Evolutionary conservation across 2,888 invertebrate species (phyloP), one percentile per base, ranked within the genome.

Genomic region (Caenorhabditis sp.): DNA sequence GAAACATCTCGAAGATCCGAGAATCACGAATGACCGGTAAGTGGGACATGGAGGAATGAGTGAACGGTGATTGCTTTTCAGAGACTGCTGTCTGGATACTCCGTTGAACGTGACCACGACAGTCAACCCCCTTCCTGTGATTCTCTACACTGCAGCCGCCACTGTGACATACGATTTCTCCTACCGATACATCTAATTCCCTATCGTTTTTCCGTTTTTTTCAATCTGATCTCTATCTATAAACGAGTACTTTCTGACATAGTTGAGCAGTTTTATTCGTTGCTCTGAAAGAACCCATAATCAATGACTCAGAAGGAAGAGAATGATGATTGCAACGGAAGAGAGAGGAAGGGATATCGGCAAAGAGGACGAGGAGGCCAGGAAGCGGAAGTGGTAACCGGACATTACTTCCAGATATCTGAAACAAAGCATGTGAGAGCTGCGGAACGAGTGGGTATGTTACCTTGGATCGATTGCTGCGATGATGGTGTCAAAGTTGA

Each of bases 401-500:
- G 86, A 81, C 62, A 86, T 86, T 26, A 86, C 86, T 72, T 86
- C 86, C 22, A 85, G 68, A 58, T 86, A 86, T 74, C 86, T 86
- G 70, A 44, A 85, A 77, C 61, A 9, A 53, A n/a, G 1, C 9
- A 35, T 18, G 18, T 20, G 37, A 40, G 15, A 22, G 26, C n/a
- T 9, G 1, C 4, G 60, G 11, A 37, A 22, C 4, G 18, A n/a
- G 20, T 5, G n/a, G 40, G 40, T 13, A 26, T 26, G 9, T 32
- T 13, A 88, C 87, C 87, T 79, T 20, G 88, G 88, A 83, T 88
- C 88, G 13, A 87, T 65, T 9, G 78, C 80, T 22, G 82, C 85
- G 60, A 88, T 88, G 26, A 86, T 78, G 9, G 78, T 71, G 56
- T 88, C 88, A 58, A 88, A 86, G 60, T 88, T 85, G 72, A 88